Evolutionary conservation across 2,113 vertebrate species (phyloP), one percentile per base, ranked within the genome.

Genomic region (Pseudois nayaur): DNA sequence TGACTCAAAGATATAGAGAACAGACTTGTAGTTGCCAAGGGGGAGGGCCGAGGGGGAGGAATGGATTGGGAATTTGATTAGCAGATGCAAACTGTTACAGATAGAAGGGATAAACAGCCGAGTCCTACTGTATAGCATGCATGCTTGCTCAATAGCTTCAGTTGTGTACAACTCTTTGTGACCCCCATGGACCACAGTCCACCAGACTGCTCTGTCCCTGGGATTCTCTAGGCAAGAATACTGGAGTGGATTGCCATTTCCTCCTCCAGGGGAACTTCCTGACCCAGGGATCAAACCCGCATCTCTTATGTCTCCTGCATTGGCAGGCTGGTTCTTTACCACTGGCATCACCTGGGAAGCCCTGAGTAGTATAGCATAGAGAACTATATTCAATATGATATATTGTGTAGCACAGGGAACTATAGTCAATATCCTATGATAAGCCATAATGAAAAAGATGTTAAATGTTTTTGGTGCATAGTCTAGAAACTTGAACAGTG

Each of bases 401-500:
- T 29, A 78, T 43, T 29, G 3, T 78, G 45, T 45, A 78, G 74
- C 74, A 78, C 25, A 78, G 40, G 40, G 14, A 78, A 45, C 74
- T 78, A 78, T 78, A 45, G 6, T 78, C 25, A 45, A 43, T 78
- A 45, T 78, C 74, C 74, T 78, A 45, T 29, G 74, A 45, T 78
- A 78, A 78, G 15, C 40, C 74, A 29, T 78, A 78, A 78, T 27
- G 25, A 43, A 45, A 78, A 78, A 29, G 40, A 78, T 52, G 17
- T 60, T 94, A 59, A 79, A 52, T 93, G 6, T 71, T 92, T 91
- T 54, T 62, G 31, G 55, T 91, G 31, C 50, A 16, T 89, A 59
- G n/a, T 86, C 23, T 57, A 84, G 86, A 95, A 81, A 93, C 48
- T 81, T 92, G 67, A 95, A 76, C 8, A 33, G 54, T 92, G 40